phyloP scores from a whole-genome alignment of 2,797 vertebrate species.

The Chiloscyllium punctatum region DNA sequence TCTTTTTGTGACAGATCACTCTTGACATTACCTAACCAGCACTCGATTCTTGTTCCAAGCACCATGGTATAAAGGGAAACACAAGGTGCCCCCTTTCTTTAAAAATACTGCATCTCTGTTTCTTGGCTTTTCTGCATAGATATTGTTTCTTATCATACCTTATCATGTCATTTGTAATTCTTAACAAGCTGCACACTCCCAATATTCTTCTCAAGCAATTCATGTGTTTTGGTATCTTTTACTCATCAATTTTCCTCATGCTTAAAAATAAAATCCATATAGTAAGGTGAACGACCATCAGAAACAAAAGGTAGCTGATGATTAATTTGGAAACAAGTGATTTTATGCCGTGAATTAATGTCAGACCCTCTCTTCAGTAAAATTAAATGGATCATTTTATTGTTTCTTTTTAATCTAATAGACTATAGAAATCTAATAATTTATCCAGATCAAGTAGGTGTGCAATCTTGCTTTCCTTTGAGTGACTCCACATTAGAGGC shows the following conservation, averaged over 20 bases:
- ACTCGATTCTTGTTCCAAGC: background rate
- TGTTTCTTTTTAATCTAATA: background rate
- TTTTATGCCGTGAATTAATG: constrained; percentile 8
- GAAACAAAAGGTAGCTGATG: background rate
- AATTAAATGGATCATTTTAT: background rate
- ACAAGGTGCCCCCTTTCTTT: background rate
- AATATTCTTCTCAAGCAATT: background rate
- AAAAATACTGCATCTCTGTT: background rate
- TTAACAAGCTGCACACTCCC: background rate
- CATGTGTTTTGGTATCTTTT: background rate
- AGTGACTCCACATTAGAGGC: background rate
- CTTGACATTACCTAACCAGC: background rate
- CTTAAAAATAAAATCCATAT: background rate
- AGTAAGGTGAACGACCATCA: background rate
- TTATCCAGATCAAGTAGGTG: background rate
- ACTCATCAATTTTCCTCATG: background rate
- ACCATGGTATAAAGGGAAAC: too few species aligned
- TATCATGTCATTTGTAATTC: background rate
- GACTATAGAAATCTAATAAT: background rate
- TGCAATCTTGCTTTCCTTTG: background rate
- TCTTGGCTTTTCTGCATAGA: background rate
- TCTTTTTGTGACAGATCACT: background rate
- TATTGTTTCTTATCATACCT: background rate
- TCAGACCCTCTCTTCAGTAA: background rate
- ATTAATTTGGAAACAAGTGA: background rate